A percentile compares a stretch with the other conserved stretches of the same genome.
Evolutionary conservation across 2,888 invertebrate species (phyloP).

Genomic region (Ferrisia virgata): DNA sequence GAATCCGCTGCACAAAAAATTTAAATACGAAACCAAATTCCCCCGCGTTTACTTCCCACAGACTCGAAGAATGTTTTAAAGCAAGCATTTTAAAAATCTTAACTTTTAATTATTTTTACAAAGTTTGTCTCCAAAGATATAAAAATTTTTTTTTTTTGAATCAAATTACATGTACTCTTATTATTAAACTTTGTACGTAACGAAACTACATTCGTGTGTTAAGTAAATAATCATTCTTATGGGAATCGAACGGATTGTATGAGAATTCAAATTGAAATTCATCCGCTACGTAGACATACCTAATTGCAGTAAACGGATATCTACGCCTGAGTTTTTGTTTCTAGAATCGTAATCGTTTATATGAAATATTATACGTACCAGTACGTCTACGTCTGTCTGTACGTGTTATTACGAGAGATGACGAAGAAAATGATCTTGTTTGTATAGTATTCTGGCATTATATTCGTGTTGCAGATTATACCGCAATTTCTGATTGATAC

Average conservation of each 20-base stretch:
- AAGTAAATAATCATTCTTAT: neutral
- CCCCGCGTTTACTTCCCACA: neutral
- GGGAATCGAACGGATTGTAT: neutral
- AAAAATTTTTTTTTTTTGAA: neutral
- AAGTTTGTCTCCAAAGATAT: conserved; percentile 25
- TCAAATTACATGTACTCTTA: neutral
- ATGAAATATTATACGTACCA: neutral
- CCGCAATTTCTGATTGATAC: neutral
- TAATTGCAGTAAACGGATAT: neutral
- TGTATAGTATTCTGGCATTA: neutral
- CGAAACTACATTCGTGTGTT: neutral
- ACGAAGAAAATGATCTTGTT: neutral
- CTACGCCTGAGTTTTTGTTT: neutral
- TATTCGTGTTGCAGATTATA: neutral
- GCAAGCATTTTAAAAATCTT: conserved; percentile 12
- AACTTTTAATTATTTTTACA: conserved; percentile 30
- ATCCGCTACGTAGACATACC: too few relatives aligned
- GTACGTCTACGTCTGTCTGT: neutral
- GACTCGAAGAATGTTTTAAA: neutral
- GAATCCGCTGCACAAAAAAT: conserved; percentile 6
- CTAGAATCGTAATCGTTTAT: neutral
- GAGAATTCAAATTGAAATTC: neutral
- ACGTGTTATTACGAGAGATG: neutral
- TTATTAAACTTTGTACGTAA: neutral
- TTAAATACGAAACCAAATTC: conserved; percentile 27